Percentiles rank a stretch among this genome's conserved stretches.
Evolutionary conservation across 1,140 invertebrate species (phyloP).

Genomic region (Cryptotermes secundus): DNA sequence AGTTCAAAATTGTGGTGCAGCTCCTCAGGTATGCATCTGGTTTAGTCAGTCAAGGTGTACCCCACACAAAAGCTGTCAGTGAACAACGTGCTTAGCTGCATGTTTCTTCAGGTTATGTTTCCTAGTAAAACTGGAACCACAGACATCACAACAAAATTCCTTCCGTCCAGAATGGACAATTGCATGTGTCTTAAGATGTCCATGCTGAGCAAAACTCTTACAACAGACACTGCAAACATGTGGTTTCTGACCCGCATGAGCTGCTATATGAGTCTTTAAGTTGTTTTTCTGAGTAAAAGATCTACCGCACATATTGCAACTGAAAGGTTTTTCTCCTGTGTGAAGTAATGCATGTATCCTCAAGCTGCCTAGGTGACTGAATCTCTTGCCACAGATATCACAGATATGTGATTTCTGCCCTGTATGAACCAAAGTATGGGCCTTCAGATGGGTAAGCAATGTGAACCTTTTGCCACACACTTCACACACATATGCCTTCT

Average conservation of each 20-base stretch:
- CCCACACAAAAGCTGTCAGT: neutral
- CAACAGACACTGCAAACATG: conserved; percentile 5
- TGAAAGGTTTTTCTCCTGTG: conserved; percentile 27
- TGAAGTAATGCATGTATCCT: conserved; percentile 26
- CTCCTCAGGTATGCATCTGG: too few species aligned
- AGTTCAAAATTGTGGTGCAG: too few species aligned
- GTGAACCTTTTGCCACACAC: conserved; percentile 22
- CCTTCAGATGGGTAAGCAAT: neutral
- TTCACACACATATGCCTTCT: conserved; percentile 58
- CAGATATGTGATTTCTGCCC: conserved; percentile 24
- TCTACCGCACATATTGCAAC: conserved; percentile 20
- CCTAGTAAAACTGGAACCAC: conserved; percentile 9
- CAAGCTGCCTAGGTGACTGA: conserved; percentile 3
- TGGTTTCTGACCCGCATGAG: conserved; percentile 23
- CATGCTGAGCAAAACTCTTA: neutral
- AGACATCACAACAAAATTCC: neutral
- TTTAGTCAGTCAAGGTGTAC: too few species aligned
- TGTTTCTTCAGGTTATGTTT: conserved; percentile 22
- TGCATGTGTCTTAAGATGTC: conserved; percentile 23
- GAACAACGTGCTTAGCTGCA: neutral
- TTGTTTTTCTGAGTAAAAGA: conserved; percentile 11
- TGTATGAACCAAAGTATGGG: neutral
- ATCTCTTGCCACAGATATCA: conserved; percentile 12
- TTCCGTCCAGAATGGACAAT: conserved; percentile 11
- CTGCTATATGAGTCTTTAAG: conserved; percentile 5